Evolutionary conservation across 2,113 vertebrate species (phyloP), one percentile per base, ranked within the genome.

Genomic region (Mobula hypostoma): DNA sequence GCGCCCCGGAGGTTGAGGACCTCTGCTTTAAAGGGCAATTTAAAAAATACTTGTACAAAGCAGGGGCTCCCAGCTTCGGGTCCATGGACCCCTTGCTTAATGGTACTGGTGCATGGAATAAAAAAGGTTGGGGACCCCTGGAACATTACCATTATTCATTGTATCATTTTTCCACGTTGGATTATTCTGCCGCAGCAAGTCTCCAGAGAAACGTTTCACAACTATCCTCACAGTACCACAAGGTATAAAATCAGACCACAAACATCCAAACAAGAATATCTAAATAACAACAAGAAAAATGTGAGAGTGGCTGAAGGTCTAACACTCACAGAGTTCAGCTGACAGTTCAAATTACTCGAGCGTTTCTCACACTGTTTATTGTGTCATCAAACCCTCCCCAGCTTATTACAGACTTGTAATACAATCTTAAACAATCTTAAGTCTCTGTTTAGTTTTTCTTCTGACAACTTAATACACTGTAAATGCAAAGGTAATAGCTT

Each of bases 401-500:
- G 48, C 40, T 74, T 93, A 74, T 93, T 74, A 29, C 91, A 74
- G 32, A 12, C 19, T 40, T 70, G 88, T 70, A 92, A 92, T 21
- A 70, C n/a, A 93, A 93, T 93, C 90, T 32, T 12, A 29, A 74
- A 27, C 36, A 29, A 32, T 74, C 63, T 93, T 72, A 48, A 27
- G 68, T 40, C 68, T 93, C 32, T 72, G 19, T 70, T 93, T 93
- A 74, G n/a, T 72, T 74, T 85, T 72, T 70, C 40, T 72, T 40
- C 15, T 93, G 90, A 93, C 68, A 90, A 0, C 14, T 93, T 48
- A 93, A 36, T 93, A 48, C 32, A 93, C 8, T 93, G 36, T 40
- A 93, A 70, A 40, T 72, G n/a, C 68, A 93, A 72, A 48, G 17
- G 90, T 48, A 72, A 93, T 70, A 92, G 36, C 68, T 93, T 93